Evolutionary conservation across 2,113 vertebrate genomes (phyloP).

Genomic region (Phyllostomus hastatus): DNA sequence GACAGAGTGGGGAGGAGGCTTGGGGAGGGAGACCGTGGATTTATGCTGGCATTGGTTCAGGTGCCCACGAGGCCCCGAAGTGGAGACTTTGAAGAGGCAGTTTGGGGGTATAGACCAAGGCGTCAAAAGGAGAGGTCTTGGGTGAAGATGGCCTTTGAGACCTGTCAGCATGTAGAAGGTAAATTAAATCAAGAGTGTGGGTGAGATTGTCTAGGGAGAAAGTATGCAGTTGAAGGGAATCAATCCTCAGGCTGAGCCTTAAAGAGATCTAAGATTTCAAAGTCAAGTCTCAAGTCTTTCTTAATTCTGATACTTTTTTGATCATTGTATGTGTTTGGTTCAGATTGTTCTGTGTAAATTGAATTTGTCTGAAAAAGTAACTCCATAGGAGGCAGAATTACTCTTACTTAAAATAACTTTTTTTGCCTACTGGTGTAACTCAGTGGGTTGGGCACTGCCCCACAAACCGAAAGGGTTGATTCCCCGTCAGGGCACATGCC

Average conservation of each 20-base stretch:
- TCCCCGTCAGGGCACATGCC: too few species aligned
- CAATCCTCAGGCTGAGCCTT: background rate
- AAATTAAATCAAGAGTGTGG: background rate
- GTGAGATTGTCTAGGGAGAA: background rate
- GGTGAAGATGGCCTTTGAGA: background rate
- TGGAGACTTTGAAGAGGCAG: background rate
- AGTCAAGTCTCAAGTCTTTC: background rate
- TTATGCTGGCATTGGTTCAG: background rate
- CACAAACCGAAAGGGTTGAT: too few species aligned
- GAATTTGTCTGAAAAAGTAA: conserved; percentile 15
- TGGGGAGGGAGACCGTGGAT: background rate
- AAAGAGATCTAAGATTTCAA: background rate
- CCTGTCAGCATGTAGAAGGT: background rate
- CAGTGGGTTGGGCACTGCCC: too few species aligned
- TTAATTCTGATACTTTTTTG: background rate
- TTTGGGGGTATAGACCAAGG: background rate
- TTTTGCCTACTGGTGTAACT: too few species aligned
- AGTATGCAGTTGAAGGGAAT: background rate
- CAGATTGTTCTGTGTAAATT: background rate
- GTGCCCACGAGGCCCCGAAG: background rate
- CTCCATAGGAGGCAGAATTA: background rate
- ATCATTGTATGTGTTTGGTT: conserved; percentile 8
- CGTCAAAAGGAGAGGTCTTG: background rate
- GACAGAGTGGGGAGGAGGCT: background rate
- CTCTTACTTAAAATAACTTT: background rate